phyloP scores from a whole-genome alignment of 2,888 invertebrate species.

The Cerastis rubricosa region DNA sequence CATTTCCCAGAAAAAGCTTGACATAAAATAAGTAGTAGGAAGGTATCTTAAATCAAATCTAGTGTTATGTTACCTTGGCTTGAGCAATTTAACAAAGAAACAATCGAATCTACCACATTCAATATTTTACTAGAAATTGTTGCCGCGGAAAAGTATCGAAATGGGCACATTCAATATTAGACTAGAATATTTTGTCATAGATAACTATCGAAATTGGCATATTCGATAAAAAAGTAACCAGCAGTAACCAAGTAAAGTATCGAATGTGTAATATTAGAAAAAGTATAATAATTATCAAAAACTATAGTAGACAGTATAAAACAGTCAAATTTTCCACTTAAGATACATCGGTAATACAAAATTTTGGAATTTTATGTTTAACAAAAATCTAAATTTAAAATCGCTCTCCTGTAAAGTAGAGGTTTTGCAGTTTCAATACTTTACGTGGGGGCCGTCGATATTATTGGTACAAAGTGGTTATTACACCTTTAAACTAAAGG shows the following conservation, averaged over 20 bases:
- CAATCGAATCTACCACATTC: neutral
- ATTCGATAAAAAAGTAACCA: conserved; percentile 4
- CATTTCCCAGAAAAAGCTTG: neutral
- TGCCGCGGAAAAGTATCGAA: neutral
- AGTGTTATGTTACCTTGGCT: neutral
- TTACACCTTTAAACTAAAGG: no score
- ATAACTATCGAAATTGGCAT: conserved; percentile 11
- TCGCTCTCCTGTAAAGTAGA: conserved; percentile 21
- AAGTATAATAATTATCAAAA: neutral
- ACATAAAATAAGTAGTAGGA: neutral
- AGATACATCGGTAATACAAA: conserved; percentile 10
- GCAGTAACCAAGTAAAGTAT: conserved; percentile 3
- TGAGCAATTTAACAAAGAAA: neutral
- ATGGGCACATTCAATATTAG: neutral
- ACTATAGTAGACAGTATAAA: conserved; percentile 4
- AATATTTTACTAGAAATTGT: neutral
- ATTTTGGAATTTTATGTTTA: conserved; percentile 8
- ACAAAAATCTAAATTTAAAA: conserved; percentile 12
- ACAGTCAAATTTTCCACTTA: conserved; percentile 4
- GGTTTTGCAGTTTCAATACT: conserved; percentile 16
- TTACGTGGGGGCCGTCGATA: conserved; percentile 14
- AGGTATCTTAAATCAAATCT: neutral
- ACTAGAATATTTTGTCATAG: conserved; percentile 10
- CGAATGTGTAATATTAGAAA: conserved; percentile 1
- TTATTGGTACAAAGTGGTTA: no score